Percentiles rank a stretch among this genome's conserved stretches.
phyloP scores from a whole-genome alignment of 2,797 vertebrate species.

The Toxotes lorentzi region DNA sequence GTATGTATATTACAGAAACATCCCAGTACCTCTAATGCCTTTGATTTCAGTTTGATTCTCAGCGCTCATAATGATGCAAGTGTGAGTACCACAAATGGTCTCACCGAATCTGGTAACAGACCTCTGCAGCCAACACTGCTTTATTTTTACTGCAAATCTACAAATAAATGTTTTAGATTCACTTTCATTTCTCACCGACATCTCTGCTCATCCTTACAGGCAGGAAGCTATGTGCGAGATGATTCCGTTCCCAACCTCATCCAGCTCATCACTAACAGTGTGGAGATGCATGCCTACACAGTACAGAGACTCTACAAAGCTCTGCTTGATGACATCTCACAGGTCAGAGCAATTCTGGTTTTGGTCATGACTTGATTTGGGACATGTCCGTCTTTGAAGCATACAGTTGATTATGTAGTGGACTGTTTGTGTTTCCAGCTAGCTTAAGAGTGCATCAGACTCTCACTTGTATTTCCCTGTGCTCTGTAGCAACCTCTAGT shows the following conservation, averaged over 20 bases:
- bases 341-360: slow-evolving; percentile 83
- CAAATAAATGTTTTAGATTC: neutral
- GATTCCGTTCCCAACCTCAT: slow-evolving; percentile 99
- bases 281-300: slow-evolving; percentile 99
- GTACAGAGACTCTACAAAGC: slow-evolving; percentile 99
- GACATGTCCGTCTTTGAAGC: neutral
- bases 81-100: neutral
- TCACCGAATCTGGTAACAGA: slow-evolving; percentile 9
- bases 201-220: slow-evolving; percentile 84
- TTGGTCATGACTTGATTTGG: slow-evolving; percentile 4
- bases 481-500: slow-evolving; percentile 93
- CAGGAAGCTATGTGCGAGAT: slow-evolving; percentile 98
- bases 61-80: neutral
- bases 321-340: slow-evolving; percentile 97
- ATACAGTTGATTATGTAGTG: neutral
- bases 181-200: neutral
- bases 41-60: slow-evolving; percentile 34
- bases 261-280: slow-evolving; percentile 98
- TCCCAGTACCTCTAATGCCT: neutral
- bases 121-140: neutral
- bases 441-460: neutral
- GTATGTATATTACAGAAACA: slow-evolving; percentile 81
- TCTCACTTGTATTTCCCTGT: slow-evolving; percentile 40
- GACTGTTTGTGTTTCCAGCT: slow-evolving; percentile 9
- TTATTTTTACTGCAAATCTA: slow-evolving; percentile 1